Percentiles rank a stretch among this genome's conserved stretches.
Evolutionary conservation across 2,888 invertebrate genomes (phyloP).

Genomic region (Cheiracanthium punctorium): DNA sequence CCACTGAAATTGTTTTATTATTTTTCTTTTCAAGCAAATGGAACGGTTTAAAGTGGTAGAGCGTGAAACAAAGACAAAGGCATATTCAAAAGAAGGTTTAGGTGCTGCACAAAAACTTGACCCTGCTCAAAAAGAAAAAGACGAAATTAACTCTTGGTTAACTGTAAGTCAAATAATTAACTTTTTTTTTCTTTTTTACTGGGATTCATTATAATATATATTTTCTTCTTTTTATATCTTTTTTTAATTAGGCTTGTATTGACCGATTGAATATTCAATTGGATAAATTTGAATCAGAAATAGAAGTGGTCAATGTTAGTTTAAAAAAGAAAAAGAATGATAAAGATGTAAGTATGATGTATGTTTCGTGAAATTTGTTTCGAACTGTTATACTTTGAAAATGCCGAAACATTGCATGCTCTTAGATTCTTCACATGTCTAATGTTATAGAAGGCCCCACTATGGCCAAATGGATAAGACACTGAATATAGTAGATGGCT

Average conservation of each 20-base stretch:
- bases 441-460: too few relatives aligned
- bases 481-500: too few relatives aligned
- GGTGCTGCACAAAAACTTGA: slow-evolving; percentile 99
- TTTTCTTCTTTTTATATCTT: slow-evolving; percentile 16
- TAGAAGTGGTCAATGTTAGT: slow-evolving; percentile 92
- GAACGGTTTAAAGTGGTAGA: slow-evolving; percentile 99
- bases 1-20: background rate
- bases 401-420: too few relatives aligned
- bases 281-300: slow-evolving; percentile 97
- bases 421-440: too few relatives aligned
- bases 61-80: slow-evolving; percentile 99
- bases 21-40: slow-evolving; percentile 90
- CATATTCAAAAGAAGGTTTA: slow-evolving; percentile 99
- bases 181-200: background rate
- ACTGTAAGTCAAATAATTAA: slow-evolving; percentile 78
- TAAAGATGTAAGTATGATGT: slow-evolving; percentile 83
- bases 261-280: slow-evolving; percentile 93
- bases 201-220: background rate
- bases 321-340: slow-evolving; percentile 95
- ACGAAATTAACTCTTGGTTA: slow-evolving; percentile 96
- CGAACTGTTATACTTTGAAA: background rate
- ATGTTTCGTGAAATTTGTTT: background rate
- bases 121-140: slow-evolving; percentile 97
- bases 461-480: too few relatives aligned
- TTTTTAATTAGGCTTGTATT: slow-evolving; percentile 81